Percentiles rank a stretch among this genome's conserved stretches.
Conservation (phyloP, 2,888 invertebrate genomes). For the Pecten maximus region DNA sequence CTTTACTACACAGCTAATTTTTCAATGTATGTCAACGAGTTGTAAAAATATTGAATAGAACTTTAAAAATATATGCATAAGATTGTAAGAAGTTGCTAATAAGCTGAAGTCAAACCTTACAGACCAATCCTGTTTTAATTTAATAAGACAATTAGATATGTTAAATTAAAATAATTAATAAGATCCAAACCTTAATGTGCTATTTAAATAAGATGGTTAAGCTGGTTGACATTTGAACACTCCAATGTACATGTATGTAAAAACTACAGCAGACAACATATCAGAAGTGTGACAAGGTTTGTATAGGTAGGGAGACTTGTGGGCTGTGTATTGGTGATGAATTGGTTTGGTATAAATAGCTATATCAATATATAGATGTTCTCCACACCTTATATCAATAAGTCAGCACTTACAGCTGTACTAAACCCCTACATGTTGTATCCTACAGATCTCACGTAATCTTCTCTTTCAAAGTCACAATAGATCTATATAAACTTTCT, state of each 20-base stretch:
- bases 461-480: not conserved
- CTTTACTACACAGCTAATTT: not conserved
- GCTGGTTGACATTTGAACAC: not conserved
- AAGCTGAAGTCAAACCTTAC: too few species aligned
- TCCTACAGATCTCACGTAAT: not conserved
- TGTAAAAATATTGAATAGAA: not conserved
- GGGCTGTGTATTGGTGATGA: not conserved
- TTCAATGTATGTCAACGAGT: not conserved
- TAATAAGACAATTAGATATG: not conserved
- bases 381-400: slow-evolving; percentile 24
- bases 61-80: not conserved
- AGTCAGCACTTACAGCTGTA: not conserved
- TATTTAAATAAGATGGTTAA: not conserved
- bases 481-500: not conserved
- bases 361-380: not conserved
- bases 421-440: not conserved
- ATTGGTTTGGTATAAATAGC: not conserved
- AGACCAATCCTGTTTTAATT: not conserved
- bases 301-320: not conserved
- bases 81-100: too few species aligned
- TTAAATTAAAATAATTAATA: not conserved
- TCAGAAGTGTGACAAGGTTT: not conserved
- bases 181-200: not conserved
- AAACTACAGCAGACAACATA: not conserved
- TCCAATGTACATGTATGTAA: not conserved